Base-by-base conservation (phyloP, 1,140 invertebrate genomes). In the Armadillidium nasatum region DNA sequence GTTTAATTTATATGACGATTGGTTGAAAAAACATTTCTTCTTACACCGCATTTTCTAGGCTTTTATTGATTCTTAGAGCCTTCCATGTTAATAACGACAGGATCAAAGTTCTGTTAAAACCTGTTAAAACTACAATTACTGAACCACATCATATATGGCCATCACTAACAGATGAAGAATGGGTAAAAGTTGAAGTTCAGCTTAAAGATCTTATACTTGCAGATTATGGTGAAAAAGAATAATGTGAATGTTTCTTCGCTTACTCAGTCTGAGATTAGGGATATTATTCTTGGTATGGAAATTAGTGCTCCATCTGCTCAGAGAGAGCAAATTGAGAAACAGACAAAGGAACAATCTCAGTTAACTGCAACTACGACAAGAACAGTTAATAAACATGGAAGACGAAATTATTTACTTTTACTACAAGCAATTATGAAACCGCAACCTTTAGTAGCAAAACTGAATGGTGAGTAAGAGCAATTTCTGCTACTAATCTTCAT, bases 111-210 rank as follows among this genome's bases (percentile, higher is more conserved):
- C 92, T 99, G 21, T 86, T 99, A 22, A 99, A 99, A 84, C 98
- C 98, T 0, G 98, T 99, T 84, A 98, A 98, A 85, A 99, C 96
- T 0, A 99, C 97, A 0, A 92, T 99, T 23, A 99, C 97, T 0
- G 97, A 99, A 85, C 92, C 94, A 0, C 98, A 99, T 89, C 97
- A 99, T 85, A 99, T 99, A 85, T 99, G 98, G 98, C 98, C 98
- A 0, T 95, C 95, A 0, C 85, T 99, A 0, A 90, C 91, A 4
- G 97, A 99, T 83, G 97, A 99, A 82, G 97, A 99, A 86, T 99
- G 98, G 98, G 98, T 99, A 81, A 98, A 98, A 84, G 95, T 97
- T 19, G 98, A 99, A 87, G 94, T 98, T 15, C 94, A 97, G 82
- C 87, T 99, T 0, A 99, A 99, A 84, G 97, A 99, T 87, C 88